Evolutionary conservation across 2,113 vertebrate species (phyloP).

Genomic region (Bucco capensis): DNA sequence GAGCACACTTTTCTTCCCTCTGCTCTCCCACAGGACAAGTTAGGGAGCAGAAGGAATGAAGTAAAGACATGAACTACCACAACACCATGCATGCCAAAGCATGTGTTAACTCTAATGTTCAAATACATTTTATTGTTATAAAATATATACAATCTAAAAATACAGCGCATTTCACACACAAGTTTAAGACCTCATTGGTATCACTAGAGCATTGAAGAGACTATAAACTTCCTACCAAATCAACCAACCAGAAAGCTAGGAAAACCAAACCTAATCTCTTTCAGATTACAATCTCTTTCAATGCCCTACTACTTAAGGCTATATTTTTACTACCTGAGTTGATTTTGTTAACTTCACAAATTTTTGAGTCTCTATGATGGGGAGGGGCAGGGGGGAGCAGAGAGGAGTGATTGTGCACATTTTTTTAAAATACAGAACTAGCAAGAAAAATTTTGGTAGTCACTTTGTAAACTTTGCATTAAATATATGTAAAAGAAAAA

Average conservation of each 20-base stretch:
- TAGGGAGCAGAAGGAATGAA: background rate
- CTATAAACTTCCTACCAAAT: background rate
- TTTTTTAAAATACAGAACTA: constrained; percentile 50
- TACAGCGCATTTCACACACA: background rate
- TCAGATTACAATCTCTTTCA: background rate
- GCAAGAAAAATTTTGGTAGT: constrained; percentile 46
- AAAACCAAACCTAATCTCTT: background rate
- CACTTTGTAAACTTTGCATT: constrained; percentile 59
- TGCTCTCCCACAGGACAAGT: background rate
- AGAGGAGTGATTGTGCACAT: background rate
- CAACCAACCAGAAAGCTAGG: background rate
- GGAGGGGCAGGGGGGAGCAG: background rate
- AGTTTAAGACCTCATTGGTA: background rate
- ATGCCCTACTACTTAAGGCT: background rate
- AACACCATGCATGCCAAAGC: background rate
- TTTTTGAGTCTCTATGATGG: background rate
- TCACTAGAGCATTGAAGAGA: background rate
- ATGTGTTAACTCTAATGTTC: background rate
- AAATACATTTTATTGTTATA: constrained; percentile 53
- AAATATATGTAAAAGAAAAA: constrained; percentile 65
- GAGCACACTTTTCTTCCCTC: background rate
- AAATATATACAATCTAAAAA: constrained; percentile 37
- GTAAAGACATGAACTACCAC: background rate
- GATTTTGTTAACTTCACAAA: background rate
- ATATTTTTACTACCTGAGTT: constrained; percentile 6